Evolutionary conservation across 2,113 vertebrate species (phyloP).

Genomic region (Poeciliopsis turrubarensis): DNA sequence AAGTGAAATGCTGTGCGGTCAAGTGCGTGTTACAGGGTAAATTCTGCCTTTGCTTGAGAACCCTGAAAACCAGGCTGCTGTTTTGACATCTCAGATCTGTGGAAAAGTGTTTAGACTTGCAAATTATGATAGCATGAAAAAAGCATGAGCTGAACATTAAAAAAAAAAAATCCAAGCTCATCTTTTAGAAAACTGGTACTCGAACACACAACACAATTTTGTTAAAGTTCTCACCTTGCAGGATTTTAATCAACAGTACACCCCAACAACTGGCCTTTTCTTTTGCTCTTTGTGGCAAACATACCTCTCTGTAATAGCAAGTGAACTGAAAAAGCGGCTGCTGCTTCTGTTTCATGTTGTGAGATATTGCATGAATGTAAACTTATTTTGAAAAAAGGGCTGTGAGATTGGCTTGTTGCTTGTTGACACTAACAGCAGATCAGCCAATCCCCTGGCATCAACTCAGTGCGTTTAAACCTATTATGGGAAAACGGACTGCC

Average conservation of each 20-base stretch:
- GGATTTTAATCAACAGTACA: not conserved
- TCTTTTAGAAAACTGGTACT: not conserved
- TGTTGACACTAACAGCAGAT: too few species aligned
- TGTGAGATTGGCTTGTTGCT: not conserved
- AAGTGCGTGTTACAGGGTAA: conserved; percentile 55
- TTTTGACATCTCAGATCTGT: conserved; percentile 7
- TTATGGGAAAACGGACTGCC: not conserved
- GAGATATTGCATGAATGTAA: conserved; percentile 7
- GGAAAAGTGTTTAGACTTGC: conserved; percentile 14
- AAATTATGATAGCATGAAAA: conserved; percentile 6
- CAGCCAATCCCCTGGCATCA: too few species aligned
- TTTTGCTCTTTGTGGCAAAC: not conserved
- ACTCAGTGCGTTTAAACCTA: too few species aligned
- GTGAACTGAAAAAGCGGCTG: not conserved
- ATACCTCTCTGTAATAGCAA: conserved; percentile 16
- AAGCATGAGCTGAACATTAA: not conserved
- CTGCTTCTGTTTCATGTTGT: conserved; percentile 31
- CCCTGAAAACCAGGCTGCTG: conserved; percentile 7
- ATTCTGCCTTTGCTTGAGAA: conserved; percentile 58
- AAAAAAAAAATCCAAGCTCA: not conserved
- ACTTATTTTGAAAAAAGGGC: not conserved
- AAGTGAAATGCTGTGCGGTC: conserved; percentile 77
- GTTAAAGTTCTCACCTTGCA: not conserved
- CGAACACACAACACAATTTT: not conserved
- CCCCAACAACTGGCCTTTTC: not conserved